phyloP scores from a whole-genome alignment of 37 sponge, comb jelly and placozoan genomes.

The Ephydatia muelleri region DNA sequence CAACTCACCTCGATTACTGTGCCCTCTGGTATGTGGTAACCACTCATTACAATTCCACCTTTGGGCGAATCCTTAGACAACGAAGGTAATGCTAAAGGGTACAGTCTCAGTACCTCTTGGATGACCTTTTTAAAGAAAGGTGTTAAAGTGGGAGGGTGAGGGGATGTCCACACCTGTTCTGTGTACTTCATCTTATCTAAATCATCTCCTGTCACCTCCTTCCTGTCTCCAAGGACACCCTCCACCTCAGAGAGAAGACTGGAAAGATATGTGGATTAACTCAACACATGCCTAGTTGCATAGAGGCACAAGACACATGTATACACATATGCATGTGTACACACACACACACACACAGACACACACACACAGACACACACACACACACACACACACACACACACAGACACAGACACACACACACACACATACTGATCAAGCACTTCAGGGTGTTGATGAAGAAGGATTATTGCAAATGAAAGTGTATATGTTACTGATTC shows the following conservation, averaged over 20 bases:
- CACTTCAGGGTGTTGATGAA: conserved; percentile 5
- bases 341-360: too few species aligned
- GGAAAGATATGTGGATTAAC: background rate
- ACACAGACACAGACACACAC: background rate
- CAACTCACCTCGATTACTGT: background rate
- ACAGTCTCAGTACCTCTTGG: background rate
- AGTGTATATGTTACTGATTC: background rate
- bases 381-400: background rate
- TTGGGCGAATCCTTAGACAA: background rate
- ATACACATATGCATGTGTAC: too few species aligned
- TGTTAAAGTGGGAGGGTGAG: background rate
- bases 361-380: too few species aligned
- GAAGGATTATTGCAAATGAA: background rate
- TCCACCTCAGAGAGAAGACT: conserved; percentile 3
- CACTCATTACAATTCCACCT: conserved; percentile 5
- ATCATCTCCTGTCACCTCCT: background rate
- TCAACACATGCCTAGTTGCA: too few species aligned
- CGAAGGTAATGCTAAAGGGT: background rate
- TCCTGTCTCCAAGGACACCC: conserved; percentile 8
- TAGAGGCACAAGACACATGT: too few species aligned
- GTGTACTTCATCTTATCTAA: conserved; percentile 3
- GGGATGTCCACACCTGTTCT: conserved; percentile 3
- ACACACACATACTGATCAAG: background rate
- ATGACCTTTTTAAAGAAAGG: conserved; percentile 6
- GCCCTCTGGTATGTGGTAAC: conserved; percentile 1